Evolutionary conservation across 2,888 invertebrate genomes (phyloP).

Genomic region (Salticus scenicus): DNA sequence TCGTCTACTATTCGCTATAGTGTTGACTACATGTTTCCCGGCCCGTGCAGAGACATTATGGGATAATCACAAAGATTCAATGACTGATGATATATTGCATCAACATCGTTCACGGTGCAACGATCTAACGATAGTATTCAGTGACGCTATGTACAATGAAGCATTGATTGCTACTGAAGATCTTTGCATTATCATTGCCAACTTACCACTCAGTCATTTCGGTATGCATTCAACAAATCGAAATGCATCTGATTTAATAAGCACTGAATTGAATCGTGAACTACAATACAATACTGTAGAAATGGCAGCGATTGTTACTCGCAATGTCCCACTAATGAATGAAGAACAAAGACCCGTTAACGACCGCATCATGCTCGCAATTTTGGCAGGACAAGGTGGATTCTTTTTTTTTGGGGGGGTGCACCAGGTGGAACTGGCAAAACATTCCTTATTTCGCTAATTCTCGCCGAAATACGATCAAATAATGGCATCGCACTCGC

Average conservation of each 20-base stretch:
- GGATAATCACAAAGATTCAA: too few relatives aligned
- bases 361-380: too few relatives aligned
- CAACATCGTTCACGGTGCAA: conserved; percentile 40
- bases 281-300: conserved; percentile 16
- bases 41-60: background rate
- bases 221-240: too few relatives aligned
- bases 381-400: too few relatives aligned
- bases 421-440: too few relatives aligned
- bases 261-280: conserved; percentile 16
- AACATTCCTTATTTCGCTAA: too few relatives aligned
- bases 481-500: too few relatives aligned
- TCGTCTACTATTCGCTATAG: conserved; percentile 39
- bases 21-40: conserved; percentile 38
- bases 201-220: background rate
- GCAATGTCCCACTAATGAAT: conserved; percentile 29
- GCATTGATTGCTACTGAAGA: conserved; percentile 50
- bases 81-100: conserved; percentile 30
- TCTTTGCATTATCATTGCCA: conserved; percentile 39
- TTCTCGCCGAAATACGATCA: too few relatives aligned
- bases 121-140: conserved; percentile 40
- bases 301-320: conserved; percentile 34
- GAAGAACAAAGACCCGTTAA: background rate
- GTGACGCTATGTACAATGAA: conserved; percentile 46
- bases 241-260: too few relatives aligned
- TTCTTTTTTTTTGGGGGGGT: too few relatives aligned